Evolutionary conservation across 2,888 invertebrate genomes (phyloP), one percentile per base, ranked within the genome.

Genomic region (Hymenopus coronatus): DNA sequence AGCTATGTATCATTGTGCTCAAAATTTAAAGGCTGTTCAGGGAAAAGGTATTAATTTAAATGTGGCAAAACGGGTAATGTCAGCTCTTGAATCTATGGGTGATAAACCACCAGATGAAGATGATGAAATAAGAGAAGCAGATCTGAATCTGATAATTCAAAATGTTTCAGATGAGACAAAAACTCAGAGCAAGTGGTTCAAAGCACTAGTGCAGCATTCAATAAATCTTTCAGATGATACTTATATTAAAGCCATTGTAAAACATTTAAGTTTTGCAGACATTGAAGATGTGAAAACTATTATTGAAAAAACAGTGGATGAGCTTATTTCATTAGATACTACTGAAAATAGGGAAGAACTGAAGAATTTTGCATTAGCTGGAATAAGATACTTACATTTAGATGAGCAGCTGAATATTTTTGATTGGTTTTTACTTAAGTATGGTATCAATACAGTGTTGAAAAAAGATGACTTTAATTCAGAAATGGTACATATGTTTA

Each of bases 71-170:
- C 87, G 87, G 20, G 27, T 90, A 27, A 87, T 89, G 25, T 12
- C 88, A 20, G 88, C 89, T 84, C 81, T 90, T 12, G 33, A 54
- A 20, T 84, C 81, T 20, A 89, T 90, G 88, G 87, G 89, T 6
- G 83, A 33, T 3, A 90, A 90, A 82, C 91, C 91, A 27, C 83
- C 82, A 33, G 90, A 90, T 54, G 90, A 90, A 89, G 90, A 90
- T 88, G 91, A 91, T 88, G 90, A 90, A 85, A 91, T 90, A 70
- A 88, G 83, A 88, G 84, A 88, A 46, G 90, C 90, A 85, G 84
- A 88, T 83, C 30, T 90, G 3, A 84, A 87, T 84, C 33, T 46
- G 8, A 88, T 90, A 70, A 70, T 90, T 28, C 40, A 89, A 84
- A 89, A 88, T 85, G 70, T 90, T 82, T 85, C 84, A 12, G 87